A percentile compares a stretch with the other conserved stretches of the same genome.
Conservation (phyloP, 1,140 invertebrate species). For the Drosophila asahinai region DNA sequence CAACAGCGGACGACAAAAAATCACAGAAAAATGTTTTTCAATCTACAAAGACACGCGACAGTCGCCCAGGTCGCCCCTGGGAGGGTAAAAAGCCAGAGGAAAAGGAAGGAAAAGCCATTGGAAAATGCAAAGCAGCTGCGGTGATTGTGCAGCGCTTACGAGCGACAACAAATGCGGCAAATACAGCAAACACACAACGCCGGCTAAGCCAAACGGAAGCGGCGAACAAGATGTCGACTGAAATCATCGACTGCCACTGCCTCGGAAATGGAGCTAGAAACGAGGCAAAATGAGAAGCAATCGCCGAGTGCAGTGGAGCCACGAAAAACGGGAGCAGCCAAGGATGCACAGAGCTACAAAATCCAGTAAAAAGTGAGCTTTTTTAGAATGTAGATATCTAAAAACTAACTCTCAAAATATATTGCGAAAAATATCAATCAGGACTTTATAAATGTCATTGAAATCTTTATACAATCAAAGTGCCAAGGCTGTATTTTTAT, state of each 20-base stretch:
- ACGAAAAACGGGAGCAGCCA: constrained; percentile 10
- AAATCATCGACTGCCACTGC: constrained; percentile 72
- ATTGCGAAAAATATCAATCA: neutral
- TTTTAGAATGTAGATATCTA: neutral
- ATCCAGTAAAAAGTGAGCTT: neutral
- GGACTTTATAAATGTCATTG: neutral
- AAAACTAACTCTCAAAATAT: neutral
- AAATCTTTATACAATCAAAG: neutral
- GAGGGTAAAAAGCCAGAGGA: neutral
- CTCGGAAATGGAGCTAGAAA: constrained; percentile 68
- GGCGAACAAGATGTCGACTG: constrained; percentile 77
- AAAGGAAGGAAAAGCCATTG: constrained; percentile 43
- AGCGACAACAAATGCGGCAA: constrained; percentile 31
- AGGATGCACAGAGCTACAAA: neutral
- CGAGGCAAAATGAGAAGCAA: constrained; percentile 66
- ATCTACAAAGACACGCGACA: constrained; percentile 68
- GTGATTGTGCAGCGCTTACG: constrained; percentile 65
- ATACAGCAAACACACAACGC: constrained; percentile 1
- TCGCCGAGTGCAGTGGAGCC: constrained; percentile 43
- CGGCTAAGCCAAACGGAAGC: constrained; percentile 41
- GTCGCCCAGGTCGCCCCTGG: constrained; percentile 33
- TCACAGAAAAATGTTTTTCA: constrained; percentile 72
- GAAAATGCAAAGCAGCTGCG: constrained; percentile 80
- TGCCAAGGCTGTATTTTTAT: no score
- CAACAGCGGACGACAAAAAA: constrained; percentile 46